Conservation (phyloP, 2,797 vertebrate genomes). For the Natrix natrix region DNA sequence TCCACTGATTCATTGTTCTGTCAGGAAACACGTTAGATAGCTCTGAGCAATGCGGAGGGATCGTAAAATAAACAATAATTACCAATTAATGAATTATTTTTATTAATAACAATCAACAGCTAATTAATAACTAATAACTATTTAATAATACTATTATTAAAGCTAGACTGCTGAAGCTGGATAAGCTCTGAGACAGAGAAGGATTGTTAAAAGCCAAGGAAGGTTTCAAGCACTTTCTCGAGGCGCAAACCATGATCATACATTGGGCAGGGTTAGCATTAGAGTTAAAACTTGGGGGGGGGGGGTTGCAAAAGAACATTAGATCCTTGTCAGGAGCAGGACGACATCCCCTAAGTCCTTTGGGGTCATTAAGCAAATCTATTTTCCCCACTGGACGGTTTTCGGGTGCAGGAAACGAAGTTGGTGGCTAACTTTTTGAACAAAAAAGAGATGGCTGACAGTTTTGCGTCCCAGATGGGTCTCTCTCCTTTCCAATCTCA, state of each 20-base stretch:
- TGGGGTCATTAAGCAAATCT: neutral
- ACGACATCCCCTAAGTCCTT: neutral
- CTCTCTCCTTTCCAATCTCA: neutral
- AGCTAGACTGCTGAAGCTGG: neutral
- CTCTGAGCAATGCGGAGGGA: neutral
- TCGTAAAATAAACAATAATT: neutral
- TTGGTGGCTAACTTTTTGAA: neutral
- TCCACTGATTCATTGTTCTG: too few species aligned
- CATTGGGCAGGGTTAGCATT: neutral
- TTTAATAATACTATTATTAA: neutral
- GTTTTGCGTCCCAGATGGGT: neutral
- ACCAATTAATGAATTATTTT: neutral
- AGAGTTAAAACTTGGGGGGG: neutral
- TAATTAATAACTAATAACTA: neutral
- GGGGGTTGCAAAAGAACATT: neutral
- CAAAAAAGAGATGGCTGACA: neutral
- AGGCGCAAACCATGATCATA: neutral
- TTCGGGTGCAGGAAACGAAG: neutral
- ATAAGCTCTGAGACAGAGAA: too few species aligned
- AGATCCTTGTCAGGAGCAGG: neutral
- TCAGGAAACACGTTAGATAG: too few species aligned
- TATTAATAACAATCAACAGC: neutral
- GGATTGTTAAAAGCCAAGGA: neutral
- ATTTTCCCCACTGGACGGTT: neutral
- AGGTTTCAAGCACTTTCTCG: too few species aligned